These are phyloP conservation scores for Hetaerina titia DNA, from an alignment of 2,888 invertebrate species.

Conservation along the genomic window DNA sequence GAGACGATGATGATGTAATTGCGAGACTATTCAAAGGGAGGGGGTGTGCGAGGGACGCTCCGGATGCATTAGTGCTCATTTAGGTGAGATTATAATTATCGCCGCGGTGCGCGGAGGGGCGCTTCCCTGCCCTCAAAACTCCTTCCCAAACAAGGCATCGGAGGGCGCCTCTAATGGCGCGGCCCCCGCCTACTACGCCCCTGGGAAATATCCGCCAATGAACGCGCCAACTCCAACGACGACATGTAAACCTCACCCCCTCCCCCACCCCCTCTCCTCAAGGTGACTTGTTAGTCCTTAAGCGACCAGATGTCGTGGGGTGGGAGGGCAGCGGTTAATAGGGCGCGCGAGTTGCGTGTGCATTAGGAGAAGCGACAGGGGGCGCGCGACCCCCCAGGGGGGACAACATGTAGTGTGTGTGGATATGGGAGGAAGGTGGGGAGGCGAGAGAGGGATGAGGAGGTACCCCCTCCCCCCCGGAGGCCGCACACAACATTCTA, in stretches of 20 bases:
- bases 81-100: conserved; percentile 12
- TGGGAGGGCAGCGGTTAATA: conserved; percentile 43
- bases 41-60: no score
- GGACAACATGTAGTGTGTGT: background rate
- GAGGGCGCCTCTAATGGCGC: background rate
- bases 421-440: background rate
- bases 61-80: background rate
- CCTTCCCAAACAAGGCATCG: background rate
- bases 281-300: conserved; percentile 62
- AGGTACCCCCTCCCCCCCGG: background rate
- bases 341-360: conserved; percentile 40
- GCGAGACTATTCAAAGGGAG: background rate
- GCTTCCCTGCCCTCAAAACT: background rate
- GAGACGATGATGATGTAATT: background rate
- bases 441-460: background rate
- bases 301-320: conserved; percentile 48
- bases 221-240: conserved; percentile 24
- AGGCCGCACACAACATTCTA: background rate
- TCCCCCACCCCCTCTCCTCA: background rate
- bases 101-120: background rate
- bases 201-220: conserved; percentile 10
- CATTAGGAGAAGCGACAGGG: conserved; percentile 41
- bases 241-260: background rate
- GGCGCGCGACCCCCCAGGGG: background rate
- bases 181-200: background rate